Percentiles rank a stretch among this genome's conserved stretches.
These are phyloP conservation scores for Bathybates hornii DNA, from an alignment of 2,113 vertebrate genomes.

Conservation along the genomic window DNA sequence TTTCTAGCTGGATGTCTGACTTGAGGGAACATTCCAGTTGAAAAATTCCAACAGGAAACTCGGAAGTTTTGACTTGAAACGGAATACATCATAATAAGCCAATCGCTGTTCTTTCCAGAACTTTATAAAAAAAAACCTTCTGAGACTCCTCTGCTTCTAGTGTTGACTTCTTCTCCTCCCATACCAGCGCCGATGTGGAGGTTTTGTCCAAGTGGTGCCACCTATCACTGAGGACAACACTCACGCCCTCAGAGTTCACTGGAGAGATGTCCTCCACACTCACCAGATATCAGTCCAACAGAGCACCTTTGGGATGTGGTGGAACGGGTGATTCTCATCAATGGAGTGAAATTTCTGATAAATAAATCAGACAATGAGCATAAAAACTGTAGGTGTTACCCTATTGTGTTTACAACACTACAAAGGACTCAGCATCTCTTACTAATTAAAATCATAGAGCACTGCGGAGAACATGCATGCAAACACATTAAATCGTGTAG, in stretches of 20 bases:
- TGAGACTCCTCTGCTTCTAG: neutral
- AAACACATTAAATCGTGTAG: neutral
- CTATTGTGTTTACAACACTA: neutral
- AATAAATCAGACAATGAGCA: neutral
- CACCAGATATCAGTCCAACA: neutral
- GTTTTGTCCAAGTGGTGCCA: neutral
- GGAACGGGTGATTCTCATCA: neutral
- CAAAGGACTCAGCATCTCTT: neutral
- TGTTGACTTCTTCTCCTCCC: neutral
- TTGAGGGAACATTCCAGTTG: neutral
- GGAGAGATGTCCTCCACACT: neutral
- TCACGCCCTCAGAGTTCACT: neutral
- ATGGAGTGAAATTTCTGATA: neutral
- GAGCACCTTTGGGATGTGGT: neutral
- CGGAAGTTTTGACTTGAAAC: neutral
- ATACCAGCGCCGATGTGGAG: neutral
- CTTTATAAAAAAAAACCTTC: neutral
- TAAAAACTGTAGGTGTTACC: neutral
- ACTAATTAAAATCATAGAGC: neutral
- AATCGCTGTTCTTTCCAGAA: neutral
- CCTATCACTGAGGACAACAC: neutral
- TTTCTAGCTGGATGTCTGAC: neutral
- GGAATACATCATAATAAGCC: neutral
- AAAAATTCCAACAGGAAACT: neutral
- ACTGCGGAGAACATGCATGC: neutral